Evolutionary conservation across 2,888 invertebrate genomes (phyloP).

Genomic region (Eristalis intricaria): DNA sequence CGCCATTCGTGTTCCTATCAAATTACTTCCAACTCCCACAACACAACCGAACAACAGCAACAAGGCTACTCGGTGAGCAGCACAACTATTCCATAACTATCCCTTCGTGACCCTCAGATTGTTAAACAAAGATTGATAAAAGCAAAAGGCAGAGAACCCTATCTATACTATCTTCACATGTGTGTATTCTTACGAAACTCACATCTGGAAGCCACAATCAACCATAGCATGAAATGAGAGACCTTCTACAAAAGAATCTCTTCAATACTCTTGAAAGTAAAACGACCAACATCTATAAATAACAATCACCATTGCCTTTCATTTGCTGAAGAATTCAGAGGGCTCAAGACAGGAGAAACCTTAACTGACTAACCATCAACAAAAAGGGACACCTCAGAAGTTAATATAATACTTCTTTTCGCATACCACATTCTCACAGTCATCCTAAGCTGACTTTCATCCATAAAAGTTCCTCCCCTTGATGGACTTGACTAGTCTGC

Average conservation of each 20-base stretch:
- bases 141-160: conserved; percentile 20
- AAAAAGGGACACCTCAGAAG: conserved; percentile 55
- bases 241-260: conserved; percentile 22
- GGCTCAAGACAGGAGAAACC: not conserved
- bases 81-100: not conserved
- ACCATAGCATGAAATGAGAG: conserved; percentile 50
- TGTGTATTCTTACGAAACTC: conserved; percentile 20
- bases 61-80: not conserved
- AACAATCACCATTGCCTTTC: conserved; percentile 65
- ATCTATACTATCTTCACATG: not conserved
- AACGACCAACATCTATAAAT: conserved; percentile 60
- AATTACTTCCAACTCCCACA: conserved; percentile 20
- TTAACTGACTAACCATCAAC: conserved; percentile 29
- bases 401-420: conserved; percentile 31
- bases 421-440: not conserved
- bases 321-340: conserved; percentile 39
- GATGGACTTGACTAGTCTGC: conserved; percentile 39
- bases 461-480: conserved; percentile 36
- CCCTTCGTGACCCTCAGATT: conserved; percentile 17
- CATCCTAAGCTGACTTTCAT: conserved; percentile 8
- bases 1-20: conserved; percentile 45
- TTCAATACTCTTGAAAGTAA: conserved; percentile 17
- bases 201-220: not conserved
- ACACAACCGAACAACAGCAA: not conserved
- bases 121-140: conserved; percentile 31